Evolutionary conservation across 2,797 vertebrate species (phyloP).

Genomic region (Chloroceryle amazona): DNA sequence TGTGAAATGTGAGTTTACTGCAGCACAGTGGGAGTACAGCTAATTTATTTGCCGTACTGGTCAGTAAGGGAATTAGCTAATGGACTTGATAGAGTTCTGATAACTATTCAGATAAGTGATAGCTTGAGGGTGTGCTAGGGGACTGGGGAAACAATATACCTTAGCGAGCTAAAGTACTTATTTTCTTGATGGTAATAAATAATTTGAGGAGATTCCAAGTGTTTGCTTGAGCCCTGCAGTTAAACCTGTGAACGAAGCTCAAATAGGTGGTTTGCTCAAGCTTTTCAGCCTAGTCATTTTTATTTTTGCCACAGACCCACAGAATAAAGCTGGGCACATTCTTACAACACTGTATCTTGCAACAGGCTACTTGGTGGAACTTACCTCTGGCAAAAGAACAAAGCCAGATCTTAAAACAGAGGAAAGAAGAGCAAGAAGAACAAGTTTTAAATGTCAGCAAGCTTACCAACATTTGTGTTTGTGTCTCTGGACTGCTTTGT

Average conservation of each 20-base stretch:
- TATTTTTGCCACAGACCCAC: background rate
- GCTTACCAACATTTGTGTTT: background rate
- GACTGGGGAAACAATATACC: background rate
- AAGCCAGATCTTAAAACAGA: background rate
- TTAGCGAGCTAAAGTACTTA: background rate
- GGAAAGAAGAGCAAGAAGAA: background rate
- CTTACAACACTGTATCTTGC: background rate
- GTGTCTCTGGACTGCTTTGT: background rate
- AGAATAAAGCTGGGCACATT: background rate
- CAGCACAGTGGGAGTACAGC: background rate
- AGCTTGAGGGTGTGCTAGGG: background rate
- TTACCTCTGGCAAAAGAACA: background rate
- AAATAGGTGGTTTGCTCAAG: no score
- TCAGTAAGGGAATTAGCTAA: background rate
- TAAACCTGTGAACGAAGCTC: no score
- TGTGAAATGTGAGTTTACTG: conserved; percentile 27
- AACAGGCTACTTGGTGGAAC: background rate
- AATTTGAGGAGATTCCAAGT: background rate
- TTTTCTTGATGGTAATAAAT: conserved; percentile 19
- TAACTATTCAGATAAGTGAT: background rate
- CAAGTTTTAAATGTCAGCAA: background rate
- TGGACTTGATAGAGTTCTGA: background rate
- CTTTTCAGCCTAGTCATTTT: no score
- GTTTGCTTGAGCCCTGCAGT: no score
- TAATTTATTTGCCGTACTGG: background rate